Percentiles rank a stretch among this genome's conserved stretches.
Conservation (phyloP, 2,797 vertebrate species). For the Parauchenoglanis ngamensis region DNA sequence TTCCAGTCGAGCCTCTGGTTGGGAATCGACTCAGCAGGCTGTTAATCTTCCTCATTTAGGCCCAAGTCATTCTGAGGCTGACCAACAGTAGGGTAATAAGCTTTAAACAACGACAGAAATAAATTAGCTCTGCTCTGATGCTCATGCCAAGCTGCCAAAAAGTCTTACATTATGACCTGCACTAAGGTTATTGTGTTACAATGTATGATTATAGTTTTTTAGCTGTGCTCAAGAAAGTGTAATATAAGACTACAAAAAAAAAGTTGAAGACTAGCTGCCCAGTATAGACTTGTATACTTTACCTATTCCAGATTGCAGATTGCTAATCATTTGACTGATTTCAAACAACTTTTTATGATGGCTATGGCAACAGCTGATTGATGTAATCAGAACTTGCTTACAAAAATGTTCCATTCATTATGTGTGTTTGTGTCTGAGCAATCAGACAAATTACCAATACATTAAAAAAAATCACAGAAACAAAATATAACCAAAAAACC, state of each 20-base stretch:
- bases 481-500: neutral
- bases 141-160: constrained; percentile 2
- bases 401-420: neutral
- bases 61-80: constrained; percentile 20
- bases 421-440: neutral
- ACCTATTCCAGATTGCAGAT: neutral
- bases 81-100: constrained; percentile 41
- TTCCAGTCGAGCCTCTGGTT: constrained; percentile 32
- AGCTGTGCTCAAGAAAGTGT: neutral
- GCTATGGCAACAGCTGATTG: neutral
- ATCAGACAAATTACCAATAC: constrained; percentile 10
- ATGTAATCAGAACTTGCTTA: neutral
- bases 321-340: neutral
- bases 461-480: neutral
- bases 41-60: constrained; percentile 53
- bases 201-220: neutral
- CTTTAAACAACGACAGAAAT: constrained; percentile 39
- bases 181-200: neutral
- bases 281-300: neutral
- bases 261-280: neutral
- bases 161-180: neutral
- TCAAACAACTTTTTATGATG: constrained; percentile 2
- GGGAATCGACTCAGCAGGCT: constrained; percentile 51
- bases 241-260: neutral
- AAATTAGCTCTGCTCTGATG: constrained; percentile 20